Conservation (phyloP, 92 coral and sea anemone species). For the Actinernus sp. region DNA sequence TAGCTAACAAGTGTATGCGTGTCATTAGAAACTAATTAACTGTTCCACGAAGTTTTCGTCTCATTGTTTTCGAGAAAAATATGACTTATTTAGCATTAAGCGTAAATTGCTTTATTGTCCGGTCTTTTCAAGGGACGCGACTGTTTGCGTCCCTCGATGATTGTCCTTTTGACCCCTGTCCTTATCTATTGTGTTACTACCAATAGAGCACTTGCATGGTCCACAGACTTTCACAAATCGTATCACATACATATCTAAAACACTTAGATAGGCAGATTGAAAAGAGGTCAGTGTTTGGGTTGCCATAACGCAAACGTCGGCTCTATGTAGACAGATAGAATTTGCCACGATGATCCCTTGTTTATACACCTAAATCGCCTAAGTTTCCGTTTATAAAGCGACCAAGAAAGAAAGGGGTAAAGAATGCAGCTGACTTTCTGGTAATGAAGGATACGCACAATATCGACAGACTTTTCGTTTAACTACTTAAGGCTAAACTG, state of each 20-base stretch:
- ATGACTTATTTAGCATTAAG: too few species aligned
- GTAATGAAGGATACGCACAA: too few species aligned
- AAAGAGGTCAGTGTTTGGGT: not conserved
- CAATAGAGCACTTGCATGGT: conserved; percentile 3
- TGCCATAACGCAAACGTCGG: not conserved
- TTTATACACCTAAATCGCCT: not conserved
- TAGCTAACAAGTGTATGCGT: too few species aligned
- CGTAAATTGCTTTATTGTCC: too few species aligned
- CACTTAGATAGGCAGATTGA: not conserved
- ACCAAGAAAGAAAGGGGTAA: too few species aligned
- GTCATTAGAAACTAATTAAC: too few species aligned
- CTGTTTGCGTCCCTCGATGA: conserved; percentile 8
- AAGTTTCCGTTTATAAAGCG: too few species aligned
- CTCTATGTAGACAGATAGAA: not conserved
- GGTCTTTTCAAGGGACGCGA: not conserved
- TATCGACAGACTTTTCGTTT: too few species aligned
- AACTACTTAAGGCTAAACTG: too few species aligned
- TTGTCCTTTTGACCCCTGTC: conserved; percentile 41
- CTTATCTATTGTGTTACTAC: conserved; percentile 4
- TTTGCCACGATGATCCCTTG: not conserved
- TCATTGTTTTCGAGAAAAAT: too few species aligned
- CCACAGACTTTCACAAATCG: not conserved
- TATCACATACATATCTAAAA: not conserved
- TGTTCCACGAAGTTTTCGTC: too few species aligned
- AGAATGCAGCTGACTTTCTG: too few species aligned